A percentile compares a stretch with the other conserved stretches of the same genome.
Evolutionary conservation across 2,113 vertebrate species (phyloP).

Genomic region (Mesocricetus auratus): DNA sequence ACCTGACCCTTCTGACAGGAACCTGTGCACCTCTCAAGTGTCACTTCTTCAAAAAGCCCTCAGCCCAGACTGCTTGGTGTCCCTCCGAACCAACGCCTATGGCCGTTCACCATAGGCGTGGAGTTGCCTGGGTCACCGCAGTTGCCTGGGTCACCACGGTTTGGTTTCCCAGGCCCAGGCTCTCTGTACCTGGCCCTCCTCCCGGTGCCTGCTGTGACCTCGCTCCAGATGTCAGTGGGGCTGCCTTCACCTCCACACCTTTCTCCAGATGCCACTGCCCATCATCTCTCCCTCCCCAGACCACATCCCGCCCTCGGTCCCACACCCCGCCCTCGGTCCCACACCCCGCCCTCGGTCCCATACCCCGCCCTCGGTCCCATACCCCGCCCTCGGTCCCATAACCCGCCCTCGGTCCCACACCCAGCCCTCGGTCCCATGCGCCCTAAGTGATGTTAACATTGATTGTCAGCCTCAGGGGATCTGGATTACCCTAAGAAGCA

Average conservation of each 20-base stretch:
- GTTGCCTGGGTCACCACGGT: background rate
- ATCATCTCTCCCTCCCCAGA: rapidly evolving
- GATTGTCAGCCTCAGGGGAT: background rate
- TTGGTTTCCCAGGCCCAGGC: background rate
- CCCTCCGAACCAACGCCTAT: background rate
- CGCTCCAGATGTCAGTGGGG: background rate
- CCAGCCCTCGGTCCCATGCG: background rate
- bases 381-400: background rate
- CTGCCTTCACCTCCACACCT: background rate
- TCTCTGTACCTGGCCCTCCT: background rate
- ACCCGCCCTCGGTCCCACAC: background rate
- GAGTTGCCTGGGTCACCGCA: background rate
- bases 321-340: background rate
- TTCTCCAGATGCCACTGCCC: background rate
- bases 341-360: background rate
- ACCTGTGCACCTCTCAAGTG: background rate
- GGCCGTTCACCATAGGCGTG: background rate
- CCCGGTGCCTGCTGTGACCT: background rate
- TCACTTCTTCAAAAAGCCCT: background rate
- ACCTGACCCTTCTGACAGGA: background rate
- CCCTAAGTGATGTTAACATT: background rate
- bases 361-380: background rate
- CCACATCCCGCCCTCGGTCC: background rate
- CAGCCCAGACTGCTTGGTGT: too few species aligned
- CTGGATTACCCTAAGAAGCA: background rate